Percentiles rank a stretch among this genome's conserved stretches.
Conservation (phyloP, 2,797 vertebrate species). For the Hippoglossus hippoglossus region DNA sequence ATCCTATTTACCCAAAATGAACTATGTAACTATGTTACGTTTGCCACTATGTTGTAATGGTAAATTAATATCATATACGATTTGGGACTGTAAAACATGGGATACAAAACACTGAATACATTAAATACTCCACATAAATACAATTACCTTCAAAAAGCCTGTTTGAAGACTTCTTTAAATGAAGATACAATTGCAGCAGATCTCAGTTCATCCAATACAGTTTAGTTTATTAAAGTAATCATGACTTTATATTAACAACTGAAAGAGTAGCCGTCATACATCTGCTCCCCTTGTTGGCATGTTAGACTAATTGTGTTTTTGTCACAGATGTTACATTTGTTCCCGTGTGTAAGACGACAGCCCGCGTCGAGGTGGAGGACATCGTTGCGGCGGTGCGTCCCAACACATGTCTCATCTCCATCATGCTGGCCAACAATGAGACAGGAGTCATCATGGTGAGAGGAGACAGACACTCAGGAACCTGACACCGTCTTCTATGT, state of each 20-base stretch:
- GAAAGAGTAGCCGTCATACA: background rate
- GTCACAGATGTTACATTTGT: slow-evolving; percentile 90
- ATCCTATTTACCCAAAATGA: too few species aligned
- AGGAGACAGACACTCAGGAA: slow-evolving; percentile 1
- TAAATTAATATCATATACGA: too few species aligned
- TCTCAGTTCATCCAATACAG: background rate
- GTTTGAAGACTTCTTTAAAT: background rate
- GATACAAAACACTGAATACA: too few species aligned
- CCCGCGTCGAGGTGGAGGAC: slow-evolving; percentile 88
- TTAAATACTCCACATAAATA: too few species aligned
- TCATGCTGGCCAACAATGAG: slow-evolving; percentile 99
- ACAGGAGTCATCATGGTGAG: slow-evolving; percentile 96
- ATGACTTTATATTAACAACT: background rate
- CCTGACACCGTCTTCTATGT: background rate
- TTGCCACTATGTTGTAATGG: too few species aligned
- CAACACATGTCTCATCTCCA: slow-evolving; percentile 91
- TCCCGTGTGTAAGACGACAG: slow-evolving; percentile 87
- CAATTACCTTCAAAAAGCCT: too few species aligned
- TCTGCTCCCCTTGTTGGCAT: background rate
- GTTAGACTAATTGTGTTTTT: slow-evolving; percentile 17
- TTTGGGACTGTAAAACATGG: too few species aligned
- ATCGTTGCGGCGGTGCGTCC: slow-evolving; percentile 88
- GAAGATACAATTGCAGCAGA: background rate
- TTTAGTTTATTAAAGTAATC: background rate
- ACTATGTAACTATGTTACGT: too few species aligned